Conservation (phyloP, 2,888 invertebrate genomes). For the Anthophora plumipes region DNA sequence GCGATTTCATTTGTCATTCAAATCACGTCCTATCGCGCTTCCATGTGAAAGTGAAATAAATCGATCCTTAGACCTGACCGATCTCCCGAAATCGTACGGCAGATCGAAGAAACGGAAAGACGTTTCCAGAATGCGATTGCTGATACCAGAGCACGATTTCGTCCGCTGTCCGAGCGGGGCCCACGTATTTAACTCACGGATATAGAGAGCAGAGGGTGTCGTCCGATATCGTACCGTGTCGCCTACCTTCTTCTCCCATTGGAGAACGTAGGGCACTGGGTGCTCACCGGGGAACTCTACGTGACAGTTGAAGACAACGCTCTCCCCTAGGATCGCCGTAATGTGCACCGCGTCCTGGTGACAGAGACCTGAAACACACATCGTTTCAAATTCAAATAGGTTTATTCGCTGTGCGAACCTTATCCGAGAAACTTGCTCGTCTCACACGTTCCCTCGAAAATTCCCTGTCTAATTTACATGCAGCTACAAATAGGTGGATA, state of each 20-base stretch:
- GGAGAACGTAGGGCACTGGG: constrained; percentile 98
- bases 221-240: constrained; percentile 94
- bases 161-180: constrained; percentile 74
- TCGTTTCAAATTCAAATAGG: not conserved
- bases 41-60: not conserved
- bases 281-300: constrained; percentile 98
- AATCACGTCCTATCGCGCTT: too few species aligned
- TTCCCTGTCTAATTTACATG: too few species aligned
- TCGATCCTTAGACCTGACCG: too few species aligned
- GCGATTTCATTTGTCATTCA: too few species aligned
- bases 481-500: too few species aligned
- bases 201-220: constrained; percentile 84
- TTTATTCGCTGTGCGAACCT: constrained; percentile 18
- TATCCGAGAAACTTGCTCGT: too few species aligned
- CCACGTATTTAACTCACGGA: constrained; percentile 83
- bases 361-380: constrained; percentile 88
- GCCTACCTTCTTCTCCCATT: constrained; percentile 99
- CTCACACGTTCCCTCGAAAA: too few species aligned
- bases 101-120: not conserved
- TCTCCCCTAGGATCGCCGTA: constrained; percentile 98
- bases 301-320: constrained; percentile 98
- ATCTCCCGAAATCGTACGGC: not conserved
- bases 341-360: constrained; percentile 97
- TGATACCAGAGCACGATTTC: constrained; percentile 74
- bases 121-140: constrained; percentile 33